Percentiles rank a stretch among this genome's conserved stretches.
These are phyloP conservation scores for Cathartes aura DNA, from an alignment of 2,113 vertebrate genomes.

Conservation along the genomic window DNA sequence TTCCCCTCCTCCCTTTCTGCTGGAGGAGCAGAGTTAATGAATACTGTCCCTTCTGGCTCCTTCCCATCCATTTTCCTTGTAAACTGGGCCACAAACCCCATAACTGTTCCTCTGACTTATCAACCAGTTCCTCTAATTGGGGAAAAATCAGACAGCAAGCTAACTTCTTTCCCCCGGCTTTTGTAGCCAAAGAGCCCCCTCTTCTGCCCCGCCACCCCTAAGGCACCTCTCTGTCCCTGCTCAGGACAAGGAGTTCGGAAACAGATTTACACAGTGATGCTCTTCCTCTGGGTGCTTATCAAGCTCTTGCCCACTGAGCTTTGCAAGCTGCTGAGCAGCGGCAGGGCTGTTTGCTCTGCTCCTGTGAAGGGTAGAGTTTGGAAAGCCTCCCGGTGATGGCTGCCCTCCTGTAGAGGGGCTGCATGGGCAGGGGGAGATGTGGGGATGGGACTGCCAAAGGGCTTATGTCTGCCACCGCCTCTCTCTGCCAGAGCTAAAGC, in stretches of 20 bases:
- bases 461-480: not conserved
- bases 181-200: not conserved
- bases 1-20: not conserved
- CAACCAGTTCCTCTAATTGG: not conserved
- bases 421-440: fast-evolving
- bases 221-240: not conserved
- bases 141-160: not conserved
- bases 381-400: not conserved
- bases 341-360: not conserved
- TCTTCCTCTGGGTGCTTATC: not conserved
- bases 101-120: not conserved
- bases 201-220: not conserved
- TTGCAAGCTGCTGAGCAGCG: not conserved
- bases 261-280: not conserved
- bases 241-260: not conserved
- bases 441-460: not conserved
- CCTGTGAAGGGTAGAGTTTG: not conserved
- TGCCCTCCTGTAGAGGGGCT: not conserved
- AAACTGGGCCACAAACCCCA: not conserved
- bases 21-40: conserved; percentile 6
- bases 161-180: not conserved
- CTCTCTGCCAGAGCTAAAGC: not conserved
- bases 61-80: not conserved
- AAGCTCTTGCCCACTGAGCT: not conserved
- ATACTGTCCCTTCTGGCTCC: not conserved